phyloP scores from a whole-genome alignment of 2,888 invertebrate genomes.

The Noctua fimbriata region DNA sequence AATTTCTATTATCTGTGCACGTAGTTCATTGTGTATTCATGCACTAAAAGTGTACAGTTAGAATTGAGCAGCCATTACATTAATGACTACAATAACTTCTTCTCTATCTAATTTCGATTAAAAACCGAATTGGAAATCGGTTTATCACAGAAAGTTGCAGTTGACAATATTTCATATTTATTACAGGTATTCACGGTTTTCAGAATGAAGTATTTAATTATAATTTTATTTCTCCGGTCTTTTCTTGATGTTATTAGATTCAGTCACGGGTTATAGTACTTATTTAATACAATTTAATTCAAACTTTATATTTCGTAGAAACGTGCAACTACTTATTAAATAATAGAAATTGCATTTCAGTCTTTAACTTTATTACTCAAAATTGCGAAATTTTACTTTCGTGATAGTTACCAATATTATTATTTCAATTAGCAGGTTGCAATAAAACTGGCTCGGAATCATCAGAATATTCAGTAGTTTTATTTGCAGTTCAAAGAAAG shows the following conservation, averaged over 20 bases:
- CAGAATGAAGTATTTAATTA: conserved; percentile 25
- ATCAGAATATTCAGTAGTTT: not conserved
- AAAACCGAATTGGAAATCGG: not conserved
- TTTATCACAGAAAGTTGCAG: not conserved
- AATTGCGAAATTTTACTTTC: conserved; percentile 7
- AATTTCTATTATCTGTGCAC: not conserved
- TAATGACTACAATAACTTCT: not conserved
- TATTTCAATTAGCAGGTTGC: conserved; percentile 6
- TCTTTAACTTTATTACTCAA: conserved; percentile 24
- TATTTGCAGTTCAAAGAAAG: conserved; percentile 18
- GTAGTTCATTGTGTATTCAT: not conserved
- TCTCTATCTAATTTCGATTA: not conserved
- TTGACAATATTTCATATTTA: conserved; percentile 13
- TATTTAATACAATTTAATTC: conserved; percentile 34
- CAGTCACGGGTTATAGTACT: conserved; percentile 31
- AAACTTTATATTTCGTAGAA: not conserved
- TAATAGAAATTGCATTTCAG: conserved; percentile 6
- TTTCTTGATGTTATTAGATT: conserved; percentile 37
- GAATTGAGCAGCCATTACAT: not conserved
- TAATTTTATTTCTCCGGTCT: conserved; percentile 15
- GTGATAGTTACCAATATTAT: not conserved
- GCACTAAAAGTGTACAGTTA: not conserved
- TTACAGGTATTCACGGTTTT: conserved; percentile 25
- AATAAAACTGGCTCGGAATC: not conserved
- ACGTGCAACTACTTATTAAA: conserved; percentile 1